These are phyloP conservation scores for Trematomus bernacchii DNA, from an alignment of 2,797 vertebrate genomes.

Conservation along the genomic window DNA sequence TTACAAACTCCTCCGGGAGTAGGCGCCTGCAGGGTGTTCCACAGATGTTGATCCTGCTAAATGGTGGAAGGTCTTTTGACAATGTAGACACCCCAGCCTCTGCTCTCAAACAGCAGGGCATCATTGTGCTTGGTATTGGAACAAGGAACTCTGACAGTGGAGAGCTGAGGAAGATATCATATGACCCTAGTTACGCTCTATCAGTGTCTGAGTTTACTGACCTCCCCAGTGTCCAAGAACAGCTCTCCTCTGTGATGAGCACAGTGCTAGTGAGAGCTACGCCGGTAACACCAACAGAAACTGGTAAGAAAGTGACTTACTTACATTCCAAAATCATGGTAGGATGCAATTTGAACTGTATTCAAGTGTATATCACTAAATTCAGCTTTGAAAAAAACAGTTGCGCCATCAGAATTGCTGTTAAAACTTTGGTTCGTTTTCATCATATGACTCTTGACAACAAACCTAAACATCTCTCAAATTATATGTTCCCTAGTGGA, in stretches of 20 bases:
- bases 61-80: conserved; percentile 74
- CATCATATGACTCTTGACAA: too few relatives aligned
- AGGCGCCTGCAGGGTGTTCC: too few relatives aligned
- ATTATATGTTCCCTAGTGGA: too few relatives aligned
- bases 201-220: conserved; percentile 49
- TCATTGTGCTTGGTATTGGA: conserved; percentile 57
- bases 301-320: conserved; percentile 58
- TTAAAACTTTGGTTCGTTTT: too few relatives aligned
- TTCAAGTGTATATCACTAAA: too few relatives aligned
- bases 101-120: conserved; percentile 52
- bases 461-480: too few relatives aligned
- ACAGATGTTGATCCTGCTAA: conserved; percentile 31
- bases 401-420: too few relatives aligned
- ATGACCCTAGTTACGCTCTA: conserved; percentile 33
- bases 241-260: conserved; percentile 48
- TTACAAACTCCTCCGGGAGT: too few relatives aligned
- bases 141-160: conserved; percentile 67
- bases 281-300: conserved; percentile 49
- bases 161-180: conserved; percentile 61
- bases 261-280: conserved; percentile 32
- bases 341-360: too few relatives aligned
- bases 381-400: too few relatives aligned
- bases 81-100: conserved; percentile 47
- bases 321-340: neutral
- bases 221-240: conserved; percentile 47